Evolutionary conservation across 2,888 invertebrate species (phyloP).

Genomic region (Cyaniris semiargus): DNA sequence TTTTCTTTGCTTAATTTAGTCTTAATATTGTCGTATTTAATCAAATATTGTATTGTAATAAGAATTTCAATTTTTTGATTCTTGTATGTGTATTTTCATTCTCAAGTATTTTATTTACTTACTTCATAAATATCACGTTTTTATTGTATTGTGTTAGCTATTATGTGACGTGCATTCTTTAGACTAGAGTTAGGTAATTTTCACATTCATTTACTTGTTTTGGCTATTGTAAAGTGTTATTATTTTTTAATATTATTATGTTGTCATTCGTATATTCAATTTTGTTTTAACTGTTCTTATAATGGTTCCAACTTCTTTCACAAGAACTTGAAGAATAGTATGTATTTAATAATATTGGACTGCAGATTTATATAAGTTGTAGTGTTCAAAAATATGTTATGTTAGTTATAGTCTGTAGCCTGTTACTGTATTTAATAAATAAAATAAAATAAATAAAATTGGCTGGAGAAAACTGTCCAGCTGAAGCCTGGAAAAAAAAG

Average conservation of each 20-base stretch:
- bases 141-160: neutral
- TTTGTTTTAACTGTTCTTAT: neutral
- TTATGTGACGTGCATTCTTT: neutral
- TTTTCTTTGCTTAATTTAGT: neutral
- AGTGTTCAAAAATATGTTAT: no score
- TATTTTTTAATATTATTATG: neutral
- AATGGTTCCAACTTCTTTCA: neutral
- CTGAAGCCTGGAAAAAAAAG: neutral
- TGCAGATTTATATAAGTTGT: no score
- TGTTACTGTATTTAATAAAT: no score
- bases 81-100: neutral
- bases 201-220: slow-evolving; percentile 30
- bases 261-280: neutral
- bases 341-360: neutral
- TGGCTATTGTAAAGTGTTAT: slow-evolving; percentile 24
- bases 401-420: no score
- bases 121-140: neutral
- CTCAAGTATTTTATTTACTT: neutral
- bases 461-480: neutral
- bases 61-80: neutral
- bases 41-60: neutral
- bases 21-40: neutral
- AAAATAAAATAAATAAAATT: no score
- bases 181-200: slow-evolving; percentile 3
- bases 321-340: neutral